Evolutionary conservation across 2,113 vertebrate genomes (phyloP).

Genomic region (Chrysemys picta): DNA sequence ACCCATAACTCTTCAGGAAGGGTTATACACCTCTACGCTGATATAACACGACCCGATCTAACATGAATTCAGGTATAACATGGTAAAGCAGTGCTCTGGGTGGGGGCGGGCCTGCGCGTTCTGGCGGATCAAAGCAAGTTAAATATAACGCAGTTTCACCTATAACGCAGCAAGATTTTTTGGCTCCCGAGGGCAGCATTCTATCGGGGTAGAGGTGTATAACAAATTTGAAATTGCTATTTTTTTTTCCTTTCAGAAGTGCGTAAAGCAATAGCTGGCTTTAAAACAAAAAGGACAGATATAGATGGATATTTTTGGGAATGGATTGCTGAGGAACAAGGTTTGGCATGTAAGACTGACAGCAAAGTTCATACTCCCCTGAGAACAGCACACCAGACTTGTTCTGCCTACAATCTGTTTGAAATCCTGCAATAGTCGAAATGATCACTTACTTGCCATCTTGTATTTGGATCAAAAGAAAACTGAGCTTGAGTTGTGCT

Average conservation of each 20-base stretch:
- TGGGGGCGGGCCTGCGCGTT: too few species aligned
- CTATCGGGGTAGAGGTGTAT: too few species aligned
- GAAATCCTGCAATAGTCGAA: background rate
- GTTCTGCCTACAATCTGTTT: background rate
- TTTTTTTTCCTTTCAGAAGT: background rate
- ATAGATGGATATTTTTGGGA: background rate
- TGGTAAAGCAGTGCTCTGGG: too few species aligned
- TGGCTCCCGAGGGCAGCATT: too few species aligned
- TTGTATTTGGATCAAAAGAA: conserved; percentile 34
- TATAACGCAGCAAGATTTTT: too few species aligned
- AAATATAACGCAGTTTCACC: too few species aligned
- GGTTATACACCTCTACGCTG: background rate
- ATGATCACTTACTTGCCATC: conserved; percentile 16
- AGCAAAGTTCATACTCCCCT: background rate
- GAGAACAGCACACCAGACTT: background rate
- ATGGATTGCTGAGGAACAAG: background rate
- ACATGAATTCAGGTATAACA: too few species aligned
- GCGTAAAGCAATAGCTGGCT: background rate
- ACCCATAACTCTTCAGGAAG: background rate
- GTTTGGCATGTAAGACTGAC: background rate
- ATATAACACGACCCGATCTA: too few species aligned
- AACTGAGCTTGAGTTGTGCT: background rate
- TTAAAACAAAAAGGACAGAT: background rate
- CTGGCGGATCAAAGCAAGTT: too few species aligned
- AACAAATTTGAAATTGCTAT: background rate